Conservation (phyloP, 2,888 invertebrate species). For the Cephus runcator region DNA sequence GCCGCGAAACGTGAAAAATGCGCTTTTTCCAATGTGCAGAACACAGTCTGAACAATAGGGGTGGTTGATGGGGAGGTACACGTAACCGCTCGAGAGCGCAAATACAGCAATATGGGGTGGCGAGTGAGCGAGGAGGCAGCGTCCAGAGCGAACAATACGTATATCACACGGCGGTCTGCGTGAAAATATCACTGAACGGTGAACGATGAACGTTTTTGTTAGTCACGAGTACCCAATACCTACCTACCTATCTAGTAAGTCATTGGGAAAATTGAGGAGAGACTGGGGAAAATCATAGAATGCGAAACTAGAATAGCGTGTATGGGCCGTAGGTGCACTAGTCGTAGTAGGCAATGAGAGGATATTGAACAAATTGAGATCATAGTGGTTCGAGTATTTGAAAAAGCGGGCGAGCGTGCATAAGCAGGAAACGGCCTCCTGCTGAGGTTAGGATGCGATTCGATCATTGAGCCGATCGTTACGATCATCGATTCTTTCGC, state of each 20-base stretch:
- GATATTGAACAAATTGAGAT: not conserved
- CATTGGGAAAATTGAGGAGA: not conserved
- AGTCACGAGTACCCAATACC: not conserved
- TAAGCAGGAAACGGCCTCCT: not conserved
- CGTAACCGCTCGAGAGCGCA: conserved; percentile 42
- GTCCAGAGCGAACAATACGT: conserved; percentile 52
- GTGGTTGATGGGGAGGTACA: conserved; percentile 27
- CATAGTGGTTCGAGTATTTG: not conserved
- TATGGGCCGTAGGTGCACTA: not conserved
- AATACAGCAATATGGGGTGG: conserved; percentile 33
- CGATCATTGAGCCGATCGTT: not conserved
- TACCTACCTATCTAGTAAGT: not conserved
- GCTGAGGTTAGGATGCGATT: not conserved
- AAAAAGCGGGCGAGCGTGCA: not conserved
- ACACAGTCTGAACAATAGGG: conserved; percentile 43
- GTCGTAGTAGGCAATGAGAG: not conserved
- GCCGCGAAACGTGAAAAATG: conserved; percentile 26
- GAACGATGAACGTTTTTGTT: too few species aligned
- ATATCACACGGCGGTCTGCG: conserved; percentile 51
- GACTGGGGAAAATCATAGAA: not conserved
- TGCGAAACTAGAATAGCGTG: not conserved
- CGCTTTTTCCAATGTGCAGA: conserved; percentile 23
- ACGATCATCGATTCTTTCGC: not conserved
- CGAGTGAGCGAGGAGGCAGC: conserved; percentile 35
- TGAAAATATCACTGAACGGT: conserved; percentile 35